Evolutionary conservation across 2,113 vertebrate species (phyloP).

Genomic region (Etheostoma spectabile): DNA sequence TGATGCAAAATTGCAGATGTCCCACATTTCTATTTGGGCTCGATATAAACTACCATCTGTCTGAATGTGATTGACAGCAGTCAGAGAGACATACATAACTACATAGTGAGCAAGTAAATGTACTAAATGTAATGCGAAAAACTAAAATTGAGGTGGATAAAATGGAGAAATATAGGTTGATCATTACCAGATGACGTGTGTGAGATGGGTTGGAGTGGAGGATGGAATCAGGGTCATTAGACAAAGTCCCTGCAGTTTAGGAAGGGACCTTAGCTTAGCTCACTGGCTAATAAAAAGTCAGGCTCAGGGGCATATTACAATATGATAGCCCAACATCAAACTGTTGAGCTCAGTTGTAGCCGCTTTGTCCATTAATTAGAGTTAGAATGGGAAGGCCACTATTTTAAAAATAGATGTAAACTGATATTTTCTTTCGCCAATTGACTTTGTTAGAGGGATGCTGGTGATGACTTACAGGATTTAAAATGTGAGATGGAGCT

Average conservation of each 20-base stretch:
- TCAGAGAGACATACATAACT: conserved; percentile 7
- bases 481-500: conserved; percentile 27
- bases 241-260: conserved; percentile 4
- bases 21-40: conserved; percentile 26
- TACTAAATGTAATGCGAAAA: neutral
- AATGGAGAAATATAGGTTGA: neutral
- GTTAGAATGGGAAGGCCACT: conserved; percentile 24
- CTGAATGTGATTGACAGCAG: conserved; percentile 49
- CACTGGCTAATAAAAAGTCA: conserved; percentile 43
- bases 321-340: conserved; percentile 48
- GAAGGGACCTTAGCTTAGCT: conserved; percentile 29
- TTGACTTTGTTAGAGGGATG: conserved; percentile 36
- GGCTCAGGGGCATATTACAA: conserved; percentile 36
- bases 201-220: conserved; percentile 22
- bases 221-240: conserved; percentile 39
- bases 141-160: conserved; percentile 5
- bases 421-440: conserved; percentile 36
- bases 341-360: conserved; percentile 43
- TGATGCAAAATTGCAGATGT: conserved; percentile 26
- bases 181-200: neutral
- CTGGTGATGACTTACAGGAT: conserved; percentile 29
- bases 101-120: too few species aligned
- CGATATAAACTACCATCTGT: conserved; percentile 40
- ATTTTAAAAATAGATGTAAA: conserved; percentile 32
- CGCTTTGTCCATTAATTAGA: conserved; percentile 59